Base-by-base conservation (phyloP, 1,140 invertebrate genomes). In the Oreohelix idahoensis region DNA sequence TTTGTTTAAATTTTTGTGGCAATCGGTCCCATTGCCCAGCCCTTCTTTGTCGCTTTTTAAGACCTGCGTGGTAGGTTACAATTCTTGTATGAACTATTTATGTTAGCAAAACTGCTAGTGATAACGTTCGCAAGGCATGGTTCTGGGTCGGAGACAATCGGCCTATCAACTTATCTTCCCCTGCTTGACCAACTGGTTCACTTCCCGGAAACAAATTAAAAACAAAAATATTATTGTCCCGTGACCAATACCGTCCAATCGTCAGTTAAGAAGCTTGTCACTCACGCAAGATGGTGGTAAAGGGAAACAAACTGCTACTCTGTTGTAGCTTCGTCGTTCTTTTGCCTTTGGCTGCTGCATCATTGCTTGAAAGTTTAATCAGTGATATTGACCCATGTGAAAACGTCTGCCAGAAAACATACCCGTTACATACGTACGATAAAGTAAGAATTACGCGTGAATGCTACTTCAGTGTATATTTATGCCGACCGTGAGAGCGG, bases 361-460 rank as follows among this genome's bases (percentile, higher is more conserved):
- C 63, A 45, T 71, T 36, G 11, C 20, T 81, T 1, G 23, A 36
- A 71, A 70, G 32, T 71, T 2, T 81, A 8, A 49, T 71, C 38
- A 81, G 45, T 71, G 66, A 81, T 49, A 36, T 71, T 45, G 69
- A 71, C 38, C 69, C 69, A 5, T 81, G 79, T 71, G 79, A 81
- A 71, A 42, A 81, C 20, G 69, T 51, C 20, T 81, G 79, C 58
- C 63, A 70, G 20, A 81, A 81, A 71, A 81, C 79, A 29, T 81
- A 81, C 32, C 79, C 79, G 49, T 71, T 45, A 13, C 45, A 76
- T 32, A 49, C 74, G 1, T 76, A 49, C 29, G 74, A 76, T 10
- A 76, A 76, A 35, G 74, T 76, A 51, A 66, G n/a, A 32, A 29
- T 58, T 58, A 23, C 23, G n/a, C 53, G 5, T 58, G 10, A 23